Base-by-base conservation (phyloP, 1,140 invertebrate genomes). In the Lepidurus couesii region DNA sequence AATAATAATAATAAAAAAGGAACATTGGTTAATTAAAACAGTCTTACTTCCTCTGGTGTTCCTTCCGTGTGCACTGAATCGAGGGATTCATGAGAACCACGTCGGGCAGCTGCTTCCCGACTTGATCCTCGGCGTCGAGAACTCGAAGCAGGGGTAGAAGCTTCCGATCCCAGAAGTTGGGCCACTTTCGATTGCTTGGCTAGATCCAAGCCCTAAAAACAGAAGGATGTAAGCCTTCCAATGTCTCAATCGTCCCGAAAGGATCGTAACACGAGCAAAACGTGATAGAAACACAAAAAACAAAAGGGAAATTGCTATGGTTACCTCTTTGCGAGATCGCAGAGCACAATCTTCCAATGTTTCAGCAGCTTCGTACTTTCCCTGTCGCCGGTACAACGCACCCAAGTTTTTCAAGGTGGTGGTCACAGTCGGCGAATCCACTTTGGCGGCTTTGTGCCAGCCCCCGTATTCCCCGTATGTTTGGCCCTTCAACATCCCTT, bases 361-460 rank as follows among this genome's bases (percentile, higher is more conserved):
- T 85, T 99, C 97, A 21, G 98, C 98, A 8, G 98, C 98, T 85
- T 99, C 97, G 86, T 98, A 99, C 87, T 98, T 98, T 79, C 97
- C 97, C 88, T 99, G 97, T 81, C 97, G 90, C 83, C 98, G 89
- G 86, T 99, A 99, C 11, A 99, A 89, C 3, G 97, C 97, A 75
- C 96, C 97, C 26, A 99, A 89, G 87, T 99, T 99, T 86, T 96
- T 98, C 76, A 99, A 85, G 0, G 97, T 98, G 6, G 96, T 98
- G 13, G 96, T 98, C 7, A 98, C 96, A 3, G 97, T 98, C 0
- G 96, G 96, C 43, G 95, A 97, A 85, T 98, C 96, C 74, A 98
- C 96, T 88, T 98, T 98, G n/a, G 95, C 95, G 44, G 96, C 95
- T 87, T 98, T 98, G 83, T 98, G 95, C 96, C 96, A 98, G 3